Conservation (phyloP, 2,888 invertebrate species). For the Tetragnatha montana region DNA sequence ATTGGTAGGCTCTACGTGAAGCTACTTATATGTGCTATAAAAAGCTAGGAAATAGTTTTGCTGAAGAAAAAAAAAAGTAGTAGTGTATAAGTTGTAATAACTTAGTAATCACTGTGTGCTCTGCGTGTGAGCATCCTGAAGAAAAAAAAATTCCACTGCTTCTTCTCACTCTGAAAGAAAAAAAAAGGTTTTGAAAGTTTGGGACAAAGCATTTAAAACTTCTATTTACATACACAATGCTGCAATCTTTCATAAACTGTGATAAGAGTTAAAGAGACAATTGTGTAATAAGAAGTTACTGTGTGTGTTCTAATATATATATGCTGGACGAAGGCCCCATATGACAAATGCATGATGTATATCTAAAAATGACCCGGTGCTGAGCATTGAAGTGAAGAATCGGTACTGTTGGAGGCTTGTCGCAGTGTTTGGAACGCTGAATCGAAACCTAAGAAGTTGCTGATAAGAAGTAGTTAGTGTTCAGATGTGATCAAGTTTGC, state of each 20-base stretch:
- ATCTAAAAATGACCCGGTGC: constrained; percentile 53
- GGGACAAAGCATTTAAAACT: constrained; percentile 3
- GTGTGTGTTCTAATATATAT: constrained; percentile 10
- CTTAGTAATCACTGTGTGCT: constrained; percentile 34
- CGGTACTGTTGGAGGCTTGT: neutral
- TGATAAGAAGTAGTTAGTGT: constrained; percentile 31
- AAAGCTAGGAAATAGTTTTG: constrained; percentile 66
- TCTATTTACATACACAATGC: constrained; percentile 3
- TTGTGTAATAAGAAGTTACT: neutral
- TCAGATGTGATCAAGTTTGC: neutral
- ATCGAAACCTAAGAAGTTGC: constrained; percentile 27
- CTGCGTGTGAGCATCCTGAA: constrained; percentile 2
- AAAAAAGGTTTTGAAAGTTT: constrained; percentile 22
- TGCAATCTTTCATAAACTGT: constrained; percentile 65
- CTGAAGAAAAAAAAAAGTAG: constrained; percentile 57
- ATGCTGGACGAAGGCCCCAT: too few relatives aligned
- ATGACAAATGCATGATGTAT: too few relatives aligned
- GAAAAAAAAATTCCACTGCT: constrained; percentile 13
- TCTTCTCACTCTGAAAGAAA: constrained; percentile 15
- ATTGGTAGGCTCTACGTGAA: constrained; percentile 20
- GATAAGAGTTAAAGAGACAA: constrained; percentile 43
- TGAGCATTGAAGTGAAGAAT: constrained; percentile 52
- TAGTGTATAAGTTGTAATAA: constrained; percentile 31
- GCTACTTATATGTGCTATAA: constrained; percentile 57
- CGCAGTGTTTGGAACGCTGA: constrained; percentile 1